A percentile compares a stretch with the other conserved stretches of the same genome.
Conservation (phyloP, 2,888 invertebrate genomes). For the Meiosimyza decipiens region DNA sequence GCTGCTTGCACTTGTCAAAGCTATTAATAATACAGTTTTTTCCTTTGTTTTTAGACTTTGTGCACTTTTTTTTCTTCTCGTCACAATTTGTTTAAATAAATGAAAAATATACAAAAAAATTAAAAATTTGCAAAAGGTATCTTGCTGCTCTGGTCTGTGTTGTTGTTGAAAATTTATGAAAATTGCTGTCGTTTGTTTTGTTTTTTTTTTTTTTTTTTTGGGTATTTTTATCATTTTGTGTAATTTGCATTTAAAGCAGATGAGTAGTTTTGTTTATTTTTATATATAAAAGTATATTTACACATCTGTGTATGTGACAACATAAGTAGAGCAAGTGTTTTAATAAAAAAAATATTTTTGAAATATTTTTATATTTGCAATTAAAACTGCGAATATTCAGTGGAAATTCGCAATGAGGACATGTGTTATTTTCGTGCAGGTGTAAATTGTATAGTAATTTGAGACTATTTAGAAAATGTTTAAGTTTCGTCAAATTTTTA, state of each 20-base stretch:
- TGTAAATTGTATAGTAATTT: background rate
- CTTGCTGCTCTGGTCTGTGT: no score
- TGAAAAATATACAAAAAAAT: no score
- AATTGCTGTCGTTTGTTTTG: no score
- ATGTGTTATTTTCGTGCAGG: background rate
- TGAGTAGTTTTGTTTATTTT: slow-evolving; percentile 9
- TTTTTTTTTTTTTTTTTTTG: no score
- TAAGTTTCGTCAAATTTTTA: background rate
- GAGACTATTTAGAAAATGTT: background rate
- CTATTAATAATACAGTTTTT: slow-evolving; percentile 21
- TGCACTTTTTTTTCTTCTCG: no score
- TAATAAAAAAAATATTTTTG: background rate
- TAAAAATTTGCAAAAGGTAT: no score
- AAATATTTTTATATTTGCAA: background rate
- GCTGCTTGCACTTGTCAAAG: slow-evolving; percentile 8
- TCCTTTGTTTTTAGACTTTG: no score
- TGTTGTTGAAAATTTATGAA: no score
- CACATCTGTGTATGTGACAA: background rate
- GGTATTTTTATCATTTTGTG: no score
- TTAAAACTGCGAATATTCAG: background rate
- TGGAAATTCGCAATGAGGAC: background rate
- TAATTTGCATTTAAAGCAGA: background rate
- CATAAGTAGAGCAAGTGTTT: background rate
- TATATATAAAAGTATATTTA: background rate
- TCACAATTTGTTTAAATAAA: no score